Conservation (phyloP, 2,113 vertebrate genomes). For the Donacobius atricapilla region DNA sequence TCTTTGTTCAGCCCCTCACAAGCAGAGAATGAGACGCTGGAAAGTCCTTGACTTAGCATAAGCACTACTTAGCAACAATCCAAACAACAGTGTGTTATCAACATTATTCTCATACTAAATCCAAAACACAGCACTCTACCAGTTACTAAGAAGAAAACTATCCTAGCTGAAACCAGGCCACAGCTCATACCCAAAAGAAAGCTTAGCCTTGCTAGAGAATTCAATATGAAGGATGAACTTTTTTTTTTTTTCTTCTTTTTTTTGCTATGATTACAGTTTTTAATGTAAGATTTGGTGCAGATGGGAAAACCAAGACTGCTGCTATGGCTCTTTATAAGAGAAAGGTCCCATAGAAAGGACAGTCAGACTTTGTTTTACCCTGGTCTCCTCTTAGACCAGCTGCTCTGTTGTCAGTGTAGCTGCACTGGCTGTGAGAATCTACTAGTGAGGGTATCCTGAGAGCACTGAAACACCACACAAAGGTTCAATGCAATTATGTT, state of each 20-base stretch:
- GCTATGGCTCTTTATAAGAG: neutral
- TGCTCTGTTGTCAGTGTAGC: neutral
- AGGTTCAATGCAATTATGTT: neutral
- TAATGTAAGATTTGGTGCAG: neutral
- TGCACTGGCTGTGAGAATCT: neutral
- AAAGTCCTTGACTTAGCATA: neutral
- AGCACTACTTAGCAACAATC: neutral
- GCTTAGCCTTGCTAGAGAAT: neutral
- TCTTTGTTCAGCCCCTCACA: neutral
- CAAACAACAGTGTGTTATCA: neutral
- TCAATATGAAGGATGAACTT: neutral
- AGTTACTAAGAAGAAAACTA: neutral
- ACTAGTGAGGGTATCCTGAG: neutral
- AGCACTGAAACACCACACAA: fast-evolving
- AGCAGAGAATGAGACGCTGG: neutral
- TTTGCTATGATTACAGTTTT: neutral
- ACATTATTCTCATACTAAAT: neutral
- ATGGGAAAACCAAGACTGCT: neutral
- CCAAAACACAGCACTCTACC: neutral
- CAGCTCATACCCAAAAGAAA: neutral
- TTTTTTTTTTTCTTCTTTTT: fast-evolving
- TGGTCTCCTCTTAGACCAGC: neutral
- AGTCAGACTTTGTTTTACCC: neutral
- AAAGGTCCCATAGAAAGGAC: neutral
- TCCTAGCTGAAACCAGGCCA: neutral